Percentiles rank a stretch among this genome's conserved stretches.
Evolutionary conservation across 37 sponge, comb jelly and placozoan genomes (phyloP).

Genomic region (Diacarnus erythraeanus): DNA sequence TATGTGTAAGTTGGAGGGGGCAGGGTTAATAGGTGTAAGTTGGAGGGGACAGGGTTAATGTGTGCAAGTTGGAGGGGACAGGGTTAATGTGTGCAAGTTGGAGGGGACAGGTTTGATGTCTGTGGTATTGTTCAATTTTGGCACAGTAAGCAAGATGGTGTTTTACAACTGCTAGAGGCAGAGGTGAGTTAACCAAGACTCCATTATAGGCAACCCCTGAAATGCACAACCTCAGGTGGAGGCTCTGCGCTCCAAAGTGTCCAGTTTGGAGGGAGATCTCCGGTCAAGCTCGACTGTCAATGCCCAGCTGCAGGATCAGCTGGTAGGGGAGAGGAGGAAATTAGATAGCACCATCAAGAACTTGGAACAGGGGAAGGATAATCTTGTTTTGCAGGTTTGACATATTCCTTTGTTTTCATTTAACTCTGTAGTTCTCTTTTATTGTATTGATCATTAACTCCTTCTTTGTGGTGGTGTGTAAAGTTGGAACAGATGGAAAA

Average conservation of each 20-base stretch:
- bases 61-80: background rate
- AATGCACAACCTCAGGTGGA: too few species aligned
- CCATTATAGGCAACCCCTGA: too few species aligned
- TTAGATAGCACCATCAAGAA: background rate
- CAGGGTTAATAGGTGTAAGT: too few species aligned
- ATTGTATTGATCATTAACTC: background rate
- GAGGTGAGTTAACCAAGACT: conserved; percentile 27
- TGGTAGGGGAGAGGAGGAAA: conserved; percentile 1
- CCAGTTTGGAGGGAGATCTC: conserved; percentile 28
- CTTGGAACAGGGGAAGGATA: conserved; percentile 4
- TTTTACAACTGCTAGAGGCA: conserved; percentile 38
- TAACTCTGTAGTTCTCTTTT: background rate
- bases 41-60: too few species aligned
- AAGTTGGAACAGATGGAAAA: conserved; percentile 36
- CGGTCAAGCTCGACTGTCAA: conserved; percentile 15
- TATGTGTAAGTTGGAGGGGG: too few species aligned
- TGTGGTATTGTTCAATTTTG: background rate
- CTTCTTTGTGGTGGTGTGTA: background rate
- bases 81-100: background rate
- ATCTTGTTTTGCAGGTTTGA: conserved; percentile 1
- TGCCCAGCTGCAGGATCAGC: conserved; percentile 35
- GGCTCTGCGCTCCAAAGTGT: conserved; percentile 37
- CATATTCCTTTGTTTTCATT: background rate
- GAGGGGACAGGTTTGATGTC: background rate
- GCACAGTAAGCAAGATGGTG: conserved; percentile 9